These are phyloP conservation scores for Dolomedes plantarius DNA, from an alignment of 2,888 invertebrate species.

Conservation along the genomic window DNA sequence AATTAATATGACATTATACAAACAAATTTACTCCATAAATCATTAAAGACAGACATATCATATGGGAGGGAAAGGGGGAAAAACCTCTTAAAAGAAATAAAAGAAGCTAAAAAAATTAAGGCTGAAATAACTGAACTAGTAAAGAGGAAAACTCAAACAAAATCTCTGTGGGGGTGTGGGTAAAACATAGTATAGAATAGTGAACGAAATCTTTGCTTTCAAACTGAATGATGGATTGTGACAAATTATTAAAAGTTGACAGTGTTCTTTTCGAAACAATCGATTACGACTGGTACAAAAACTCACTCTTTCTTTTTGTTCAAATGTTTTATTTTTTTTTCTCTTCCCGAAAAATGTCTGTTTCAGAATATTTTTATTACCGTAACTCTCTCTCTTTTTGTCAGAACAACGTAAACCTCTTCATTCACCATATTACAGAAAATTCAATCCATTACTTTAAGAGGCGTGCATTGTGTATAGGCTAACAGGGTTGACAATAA, in stretches of 20 bases:
- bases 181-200: neutral
- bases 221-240: constrained; percentile 6
- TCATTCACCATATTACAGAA: no score
- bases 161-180: neutral
- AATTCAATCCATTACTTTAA: no score
- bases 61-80: neutral
- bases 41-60: no score
- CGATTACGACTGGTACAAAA: neutral
- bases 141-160: neutral
- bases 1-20: no score
- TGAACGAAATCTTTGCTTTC: neutral
- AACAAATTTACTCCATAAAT: no score
- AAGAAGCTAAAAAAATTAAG: neutral
- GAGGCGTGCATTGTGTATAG: no score
- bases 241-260: constrained; percentile 16
- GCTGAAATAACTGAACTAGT: neutral
- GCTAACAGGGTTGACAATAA: no score
- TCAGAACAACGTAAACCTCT: no score
- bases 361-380: neutral
- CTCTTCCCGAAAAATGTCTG: neutral
- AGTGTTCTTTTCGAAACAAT: neutral
- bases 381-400: no score
- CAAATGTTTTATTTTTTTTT: neutral
- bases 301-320: neutral
- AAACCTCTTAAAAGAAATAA: neutral